Evolutionary conservation across 2,888 invertebrate genomes (phyloP).

Genomic region (Steinernema carpocapsae): DNA sequence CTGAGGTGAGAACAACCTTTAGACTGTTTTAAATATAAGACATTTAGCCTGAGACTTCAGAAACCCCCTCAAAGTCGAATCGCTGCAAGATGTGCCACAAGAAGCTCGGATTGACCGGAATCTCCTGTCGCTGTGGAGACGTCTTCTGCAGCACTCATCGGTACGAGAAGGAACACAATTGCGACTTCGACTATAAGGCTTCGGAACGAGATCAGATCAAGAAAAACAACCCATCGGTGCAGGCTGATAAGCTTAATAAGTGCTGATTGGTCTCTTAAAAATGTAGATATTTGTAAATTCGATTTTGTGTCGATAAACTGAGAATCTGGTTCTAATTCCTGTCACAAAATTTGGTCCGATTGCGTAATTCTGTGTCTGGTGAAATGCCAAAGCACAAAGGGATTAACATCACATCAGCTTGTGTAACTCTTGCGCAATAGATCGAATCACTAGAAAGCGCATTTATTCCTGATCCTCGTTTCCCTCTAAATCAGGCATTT

Average conservation of each 20-base stretch:
- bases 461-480: too few relatives aligned
- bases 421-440: too few relatives aligned
- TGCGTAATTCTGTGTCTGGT: too few relatives aligned
- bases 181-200: slow-evolving; percentile 5
- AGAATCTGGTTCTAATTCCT: too few relatives aligned
- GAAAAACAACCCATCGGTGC: neutral
- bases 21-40: neutral
- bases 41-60: slow-evolving; percentile 42
- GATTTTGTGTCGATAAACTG: too few relatives aligned
- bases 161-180: slow-evolving; percentile 6
- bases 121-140: slow-evolving; percentile 59
- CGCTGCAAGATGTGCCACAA: slow-evolving; percentile 96
- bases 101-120: slow-evolving; percentile 98
- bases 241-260: neutral
- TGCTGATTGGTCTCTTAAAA: neutral
- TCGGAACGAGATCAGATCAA: neutral
- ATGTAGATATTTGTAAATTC: too few relatives aligned
- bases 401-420: too few relatives aligned
- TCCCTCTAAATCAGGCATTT: too few relatives aligned
- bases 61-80: slow-evolving; percentile 79
- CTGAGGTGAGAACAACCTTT: neutral
- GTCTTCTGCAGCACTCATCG: neutral
- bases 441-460: too few relatives aligned
- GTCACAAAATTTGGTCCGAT: too few relatives aligned
- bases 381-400: too few relatives aligned